phyloP scores from a whole-genome alignment of 2,797 vertebrate species.

The Sebastes taczanowskii region DNA sequence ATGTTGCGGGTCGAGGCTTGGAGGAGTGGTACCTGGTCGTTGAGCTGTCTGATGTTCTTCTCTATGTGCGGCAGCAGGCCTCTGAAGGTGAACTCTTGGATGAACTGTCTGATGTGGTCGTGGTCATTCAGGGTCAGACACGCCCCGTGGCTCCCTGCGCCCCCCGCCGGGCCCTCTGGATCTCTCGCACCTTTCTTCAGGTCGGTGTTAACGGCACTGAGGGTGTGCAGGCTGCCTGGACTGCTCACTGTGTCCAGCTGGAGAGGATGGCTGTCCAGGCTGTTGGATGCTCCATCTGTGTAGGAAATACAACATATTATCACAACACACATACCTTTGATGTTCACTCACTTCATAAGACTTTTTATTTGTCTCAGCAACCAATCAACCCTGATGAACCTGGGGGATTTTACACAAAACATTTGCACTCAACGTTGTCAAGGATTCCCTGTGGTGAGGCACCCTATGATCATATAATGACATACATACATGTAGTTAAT shows the following conservation, averaged over 20 bases:
- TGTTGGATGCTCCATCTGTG: constrained; percentile 83
- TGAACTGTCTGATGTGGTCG: constrained; percentile 95
- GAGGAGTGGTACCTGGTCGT: constrained; percentile 90
- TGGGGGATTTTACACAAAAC: neutral
- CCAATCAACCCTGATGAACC: neutral
- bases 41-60: constrained; percentile 97
- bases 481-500: neutral
- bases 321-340: neutral
- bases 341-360: neutral
- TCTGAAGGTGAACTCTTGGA: constrained; percentile 97
- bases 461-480: neutral
- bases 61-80: constrained; percentile 96
- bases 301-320: constrained; percentile 19
- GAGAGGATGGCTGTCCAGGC: constrained; percentile 86
- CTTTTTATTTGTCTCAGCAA: neutral
- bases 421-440: neutral
- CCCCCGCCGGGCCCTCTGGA: constrained; percentile 34
- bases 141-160: constrained; percentile 84
- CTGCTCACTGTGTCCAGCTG: constrained; percentile 84
- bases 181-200: constrained; percentile 78
- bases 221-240: constrained; percentile 70
- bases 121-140: constrained; percentile 96
- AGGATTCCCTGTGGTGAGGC: neutral
- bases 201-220: constrained; percentile 69
- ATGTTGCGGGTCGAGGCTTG: no score